phyloP scores from a whole-genome alignment of 2,113 vertebrate species.

The Chitala chitala region DNA sequence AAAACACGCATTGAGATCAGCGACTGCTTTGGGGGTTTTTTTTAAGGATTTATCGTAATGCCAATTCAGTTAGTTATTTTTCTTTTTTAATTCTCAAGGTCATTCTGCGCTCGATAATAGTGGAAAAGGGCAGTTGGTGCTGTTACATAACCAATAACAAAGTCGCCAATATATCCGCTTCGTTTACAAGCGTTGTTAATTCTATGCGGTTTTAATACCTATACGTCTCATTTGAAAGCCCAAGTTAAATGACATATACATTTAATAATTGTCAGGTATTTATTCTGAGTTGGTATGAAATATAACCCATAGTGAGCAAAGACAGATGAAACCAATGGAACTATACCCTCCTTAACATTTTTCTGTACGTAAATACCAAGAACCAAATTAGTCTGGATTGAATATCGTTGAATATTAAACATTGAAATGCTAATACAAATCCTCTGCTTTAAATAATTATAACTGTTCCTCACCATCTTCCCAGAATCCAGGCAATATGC shows the following conservation, averaged over 20 bases:
- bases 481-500: conserved; percentile 3
- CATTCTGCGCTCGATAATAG: conserved; percentile 45
- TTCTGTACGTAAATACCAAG: conserved; percentile 5
- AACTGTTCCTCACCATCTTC: not conserved
- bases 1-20: not conserved
- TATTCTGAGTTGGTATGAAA: not conserved
- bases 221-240: not conserved
- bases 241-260: not conserved
- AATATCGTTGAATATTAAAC: conserved; percentile 14
- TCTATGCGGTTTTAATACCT: not conserved
- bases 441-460: not conserved
- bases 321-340: conserved; percentile 1
- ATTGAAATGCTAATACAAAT: not conserved
- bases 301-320: not conserved
- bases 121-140: conserved; percentile 27
- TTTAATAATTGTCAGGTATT: not conserved
- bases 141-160: conserved; percentile 38
- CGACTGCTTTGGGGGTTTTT: not conserved
- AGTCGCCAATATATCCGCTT: conserved; percentile 26
- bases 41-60: not conserved
- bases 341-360: conserved; percentile 8
- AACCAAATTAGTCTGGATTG: not conserved
- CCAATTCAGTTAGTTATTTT: not conserved
- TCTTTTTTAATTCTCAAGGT: conserved; percentile 61
- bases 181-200: conserved; percentile 12